A percentile compares a stretch with the other conserved stretches of the same genome.
These are phyloP conservation scores for Erebia aethiops DNA, from an alignment of 2,888 invertebrate species.

Conservation along the genomic window DNA sequence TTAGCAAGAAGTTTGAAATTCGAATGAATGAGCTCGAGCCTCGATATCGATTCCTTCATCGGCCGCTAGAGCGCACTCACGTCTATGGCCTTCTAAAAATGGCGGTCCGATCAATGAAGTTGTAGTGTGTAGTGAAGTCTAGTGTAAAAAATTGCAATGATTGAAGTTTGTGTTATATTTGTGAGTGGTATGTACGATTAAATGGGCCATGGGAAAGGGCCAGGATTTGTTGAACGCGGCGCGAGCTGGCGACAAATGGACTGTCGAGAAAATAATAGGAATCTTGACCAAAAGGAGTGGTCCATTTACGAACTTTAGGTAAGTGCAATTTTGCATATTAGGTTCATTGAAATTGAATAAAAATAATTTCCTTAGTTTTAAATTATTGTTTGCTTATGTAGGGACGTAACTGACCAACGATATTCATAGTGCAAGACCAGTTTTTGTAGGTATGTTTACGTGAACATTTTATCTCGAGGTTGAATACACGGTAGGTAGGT, in stretches of 20 bases:
- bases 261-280: conserved; percentile 95
- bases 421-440: conserved; percentile 50
- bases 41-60: conserved; percentile 59
- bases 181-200: conserved; percentile 67
- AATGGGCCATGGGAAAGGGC: conserved; percentile 95
- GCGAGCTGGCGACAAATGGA: conserved; percentile 93
- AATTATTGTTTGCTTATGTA: background rate
- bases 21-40: conserved; percentile 30
- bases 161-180: conserved; percentile 76
- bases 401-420: conserved; percentile 20
- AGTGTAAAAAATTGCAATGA: conserved; percentile 78
- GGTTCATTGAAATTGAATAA: conserved; percentile 3
- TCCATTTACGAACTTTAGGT: conserved; percentile 91
- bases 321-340: conserved; percentile 66
- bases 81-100: conserved; percentile 80
- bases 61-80: conserved; percentile 78
- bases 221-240: conserved; percentile 98
- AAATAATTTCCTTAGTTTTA: background rate
- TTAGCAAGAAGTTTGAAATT: conserved; percentile 25
- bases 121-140: conserved; percentile 81
- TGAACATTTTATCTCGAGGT: conserved; percentile 47
- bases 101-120: conserved; percentile 91
- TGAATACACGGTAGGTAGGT: conserved; percentile 3
- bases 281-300: conserved; percentile 96
- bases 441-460: conserved; percentile 64